Evolutionary conservation across 2,797 vertebrate genomes (phyloP), one percentile per base, ranked within the genome.

Genomic region (Acipenser ruthenus): DNA sequence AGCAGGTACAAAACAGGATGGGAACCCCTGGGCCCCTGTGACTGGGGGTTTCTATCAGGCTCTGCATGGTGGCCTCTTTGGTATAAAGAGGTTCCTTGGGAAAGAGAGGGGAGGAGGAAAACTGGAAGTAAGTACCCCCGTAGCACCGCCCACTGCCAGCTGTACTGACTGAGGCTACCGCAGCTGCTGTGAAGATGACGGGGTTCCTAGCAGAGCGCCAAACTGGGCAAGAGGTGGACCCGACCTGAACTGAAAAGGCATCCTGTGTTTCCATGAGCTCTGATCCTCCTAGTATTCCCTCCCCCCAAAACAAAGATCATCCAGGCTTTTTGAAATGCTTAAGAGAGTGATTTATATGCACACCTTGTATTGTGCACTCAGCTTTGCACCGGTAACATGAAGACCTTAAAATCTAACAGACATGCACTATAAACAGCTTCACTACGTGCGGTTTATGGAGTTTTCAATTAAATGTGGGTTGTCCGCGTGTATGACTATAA

Each of bases 1-100:
- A 86, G 86, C 85, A 87, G 88, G 85, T 83, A 67, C 80, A 84
- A 82, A 87, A 80, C 80, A 82, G 82, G 73, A 81, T 72, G 78
- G 75, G 71, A 79, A 80, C 79, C 78, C 75, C 71, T 81, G 82
- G 79, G 75, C 79, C 83, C 79, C 73, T 75, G 78, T 79, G 84
- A 73, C 82, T 84, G 84, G 85, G 37, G 83, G 79, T 87, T 84
- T 83, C 82, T 81, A 82, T 84, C 83, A 81, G 80, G 83, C 82
- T 84, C 79, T 79, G 86, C 83, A 84, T 82, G 85, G 77, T 78
- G 80, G 69, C 79, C 84, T 84, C 88, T 79, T 87, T 86, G 78
- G 78, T 78, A 69, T 67, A 82, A 70, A 85, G 80, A 76, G 81
- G 82, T 77, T 79, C 81, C 86, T 53, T 83, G 85, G 78, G 83